Evolutionary conservation across 1,140 invertebrate genomes (phyloP), one percentile per base, ranked within the genome.

Genomic region (Sarcophaga bullata): DNA sequence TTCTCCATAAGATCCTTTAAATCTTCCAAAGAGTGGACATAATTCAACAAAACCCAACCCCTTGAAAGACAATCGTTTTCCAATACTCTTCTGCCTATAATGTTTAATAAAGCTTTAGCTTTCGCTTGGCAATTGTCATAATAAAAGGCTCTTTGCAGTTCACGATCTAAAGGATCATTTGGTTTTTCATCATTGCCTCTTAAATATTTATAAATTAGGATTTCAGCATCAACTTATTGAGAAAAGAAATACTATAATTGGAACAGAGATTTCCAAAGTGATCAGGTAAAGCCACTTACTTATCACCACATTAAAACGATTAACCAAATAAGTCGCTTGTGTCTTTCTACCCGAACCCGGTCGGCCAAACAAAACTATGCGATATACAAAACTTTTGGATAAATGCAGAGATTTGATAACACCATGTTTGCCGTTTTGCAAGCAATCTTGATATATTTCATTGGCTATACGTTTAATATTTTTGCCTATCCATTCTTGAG

Each of bases 11-110:
- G 83, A 15, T 89, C 84, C 1, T 83, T 80, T 6, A 87, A 87
- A 75, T 88, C 88, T 37, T 88, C 85, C 7, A 81, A 80, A 50
- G 87, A 86, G 11, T 87, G 85, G 0, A 88, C 88, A 81, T 86
- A 89, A 50, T 89, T 89, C 19, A 85, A 62, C 11, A 89, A 37
- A 58, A 89, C 84, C 88, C 88, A 89, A 19, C 88, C 88, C 1
- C 85, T 84, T 25, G 82, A 82, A 6, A 89, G 73, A 68, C 86
- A 86, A 84, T 89, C 88, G 0, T 84, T 84, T 72, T 85, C 80
- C 0, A 88, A 83, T 37, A 89, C 50, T 19, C 88, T 83, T 5
- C 80, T 46, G 8, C 85, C 81, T 15, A 89, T 82, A 0, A 89
- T 82, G 13, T 86, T 86, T 0, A 85, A 84, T 5, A 87, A 80